These are phyloP conservation scores for Alloscopus bannaensis DNA, from an alignment of 2,888 invertebrate species.

Conservation along the genomic window DNA sequence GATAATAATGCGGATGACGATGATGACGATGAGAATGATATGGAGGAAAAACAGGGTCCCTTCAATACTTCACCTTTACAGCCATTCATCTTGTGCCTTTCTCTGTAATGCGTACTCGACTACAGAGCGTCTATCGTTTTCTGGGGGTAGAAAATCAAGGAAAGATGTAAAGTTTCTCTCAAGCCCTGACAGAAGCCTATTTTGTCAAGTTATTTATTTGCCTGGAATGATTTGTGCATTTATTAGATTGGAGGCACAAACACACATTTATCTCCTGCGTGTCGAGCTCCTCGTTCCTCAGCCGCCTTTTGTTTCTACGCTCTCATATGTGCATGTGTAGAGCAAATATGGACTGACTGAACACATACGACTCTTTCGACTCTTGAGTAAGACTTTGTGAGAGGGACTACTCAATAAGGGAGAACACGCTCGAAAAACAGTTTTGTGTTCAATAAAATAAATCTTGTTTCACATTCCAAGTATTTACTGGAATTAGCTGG, in stretches of 20 bases:
- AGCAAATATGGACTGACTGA: no score
- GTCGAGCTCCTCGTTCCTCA: no score
- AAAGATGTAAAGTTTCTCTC: neutral
- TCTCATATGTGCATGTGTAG: no score
- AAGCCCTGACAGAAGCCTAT: slow-evolving; percentile 20
- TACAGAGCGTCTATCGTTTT: neutral
- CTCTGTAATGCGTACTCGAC: neutral
- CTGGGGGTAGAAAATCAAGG: neutral
- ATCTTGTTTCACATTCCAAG: no score
- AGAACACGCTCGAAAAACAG: no score
- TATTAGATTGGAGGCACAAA: slow-evolving; percentile 22
- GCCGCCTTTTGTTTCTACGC: no score
- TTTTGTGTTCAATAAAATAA: no score
- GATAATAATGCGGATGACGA: slow-evolving; percentile 14
- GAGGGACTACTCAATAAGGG: no score
- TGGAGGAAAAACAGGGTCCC: slow-evolving; percentile 13
- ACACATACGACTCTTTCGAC: no score
- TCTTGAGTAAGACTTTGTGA: no score
- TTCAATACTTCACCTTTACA: neutral
- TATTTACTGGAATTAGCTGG: no score
- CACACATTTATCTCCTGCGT: no score
- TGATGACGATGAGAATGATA: slow-evolving; percentile 16
- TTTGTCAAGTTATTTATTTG: slow-evolving; percentile 52
- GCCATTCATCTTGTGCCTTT: slow-evolving; percentile 20
- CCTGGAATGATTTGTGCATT: slow-evolving; percentile 61